A percentile compares a stretch with the other conserved stretches of the same genome.
phyloP scores from a whole-genome alignment of 2,797 vertebrate genomes.

The Falco rusticolus region DNA sequence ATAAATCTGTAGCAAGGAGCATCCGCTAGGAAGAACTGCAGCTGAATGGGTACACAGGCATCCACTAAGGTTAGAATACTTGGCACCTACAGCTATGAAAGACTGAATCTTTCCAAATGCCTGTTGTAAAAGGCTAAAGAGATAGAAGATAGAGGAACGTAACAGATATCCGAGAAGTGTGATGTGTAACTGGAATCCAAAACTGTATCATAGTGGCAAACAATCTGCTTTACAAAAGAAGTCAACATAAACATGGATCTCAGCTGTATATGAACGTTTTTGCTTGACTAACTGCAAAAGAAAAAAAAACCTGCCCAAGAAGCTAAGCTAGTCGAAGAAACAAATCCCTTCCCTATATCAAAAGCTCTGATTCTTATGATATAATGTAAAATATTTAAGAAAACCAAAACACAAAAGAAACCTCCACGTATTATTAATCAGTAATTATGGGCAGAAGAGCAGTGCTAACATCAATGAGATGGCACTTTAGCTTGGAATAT shows the following conservation, averaged over 20 bases:
- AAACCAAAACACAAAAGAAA: background rate
- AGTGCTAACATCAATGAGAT: background rate
- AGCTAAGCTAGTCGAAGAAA: background rate
- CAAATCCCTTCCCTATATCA: background rate
- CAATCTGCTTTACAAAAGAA: background rate
- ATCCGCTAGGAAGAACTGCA: background rate
- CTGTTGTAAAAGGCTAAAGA: background rate
- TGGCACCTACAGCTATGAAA: rapidly evolving
- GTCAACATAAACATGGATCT: background rate
- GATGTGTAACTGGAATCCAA: background rate
- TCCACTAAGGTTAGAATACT: background rate
- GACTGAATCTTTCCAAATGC: background rate
- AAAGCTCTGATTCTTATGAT: background rate
- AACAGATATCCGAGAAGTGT: background rate
- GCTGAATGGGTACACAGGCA: background rate
- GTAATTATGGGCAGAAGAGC: background rate
- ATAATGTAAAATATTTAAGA: background rate
- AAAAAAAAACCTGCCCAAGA: background rate
- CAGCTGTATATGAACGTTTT: background rate
- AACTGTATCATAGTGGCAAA: background rate
- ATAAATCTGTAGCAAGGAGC: background rate
- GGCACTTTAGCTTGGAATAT: background rate
- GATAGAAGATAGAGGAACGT: background rate
- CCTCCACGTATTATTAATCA: background rate
- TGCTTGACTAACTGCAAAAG: background rate